phyloP scores from a whole-genome alignment of 2,888 invertebrate species.

The Hirtodrosophila alboralis region DNA sequence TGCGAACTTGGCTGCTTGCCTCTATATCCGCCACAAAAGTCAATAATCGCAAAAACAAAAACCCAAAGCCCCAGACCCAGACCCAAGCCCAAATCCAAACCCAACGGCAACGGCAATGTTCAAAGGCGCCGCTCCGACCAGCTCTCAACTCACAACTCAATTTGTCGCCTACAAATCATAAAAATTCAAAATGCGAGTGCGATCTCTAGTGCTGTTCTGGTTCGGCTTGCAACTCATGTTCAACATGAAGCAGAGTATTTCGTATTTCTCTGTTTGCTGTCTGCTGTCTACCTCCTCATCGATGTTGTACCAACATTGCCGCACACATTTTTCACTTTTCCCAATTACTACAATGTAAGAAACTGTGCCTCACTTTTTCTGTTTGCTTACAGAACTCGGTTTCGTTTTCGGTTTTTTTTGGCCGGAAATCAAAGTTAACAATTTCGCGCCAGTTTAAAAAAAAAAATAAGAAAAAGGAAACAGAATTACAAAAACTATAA shows the following conservation, averaged over 20 bases:
- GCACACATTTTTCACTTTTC: slow-evolving; percentile 74
- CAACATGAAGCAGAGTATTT: no score
- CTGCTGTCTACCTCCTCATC: slow-evolving; percentile 30
- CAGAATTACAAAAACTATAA: slow-evolving; percentile 40
- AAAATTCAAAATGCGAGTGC: slow-evolving; percentile 40
- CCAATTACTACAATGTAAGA: slow-evolving; percentile 26
- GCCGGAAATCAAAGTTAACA: slow-evolving; percentile 64
- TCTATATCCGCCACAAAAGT: slow-evolving; percentile 71
- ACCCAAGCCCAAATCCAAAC: slow-evolving; percentile 15
- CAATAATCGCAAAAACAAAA: slow-evolving; percentile 54
- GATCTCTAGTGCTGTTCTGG: slow-evolving; percentile 30
- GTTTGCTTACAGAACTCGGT: slow-evolving; percentile 36
- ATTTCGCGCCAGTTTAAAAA: slow-evolving; percentile 33
- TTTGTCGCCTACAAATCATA: slow-evolving; percentile 81
- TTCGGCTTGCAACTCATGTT: slow-evolving; percentile 27
- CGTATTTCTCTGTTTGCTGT: slow-evolving; percentile 35
- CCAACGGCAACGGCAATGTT: slow-evolving; percentile 34
- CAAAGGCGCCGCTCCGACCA: slow-evolving; percentile 49
- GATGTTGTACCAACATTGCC: slow-evolving; percentile 50
- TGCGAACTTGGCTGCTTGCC: slow-evolving; percentile 65
- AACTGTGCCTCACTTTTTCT: slow-evolving; percentile 28
- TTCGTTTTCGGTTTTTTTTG: slow-evolving; percentile 31
- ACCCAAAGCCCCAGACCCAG: slow-evolving; percentile 21
- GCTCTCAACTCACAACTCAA: slow-evolving; percentile 55
- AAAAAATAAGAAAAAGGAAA: slow-evolving; percentile 7